Evolutionary conservation across 1,140 invertebrate genomes (phyloP).

Genomic region (Leptinotarsa lineolata): DNA sequence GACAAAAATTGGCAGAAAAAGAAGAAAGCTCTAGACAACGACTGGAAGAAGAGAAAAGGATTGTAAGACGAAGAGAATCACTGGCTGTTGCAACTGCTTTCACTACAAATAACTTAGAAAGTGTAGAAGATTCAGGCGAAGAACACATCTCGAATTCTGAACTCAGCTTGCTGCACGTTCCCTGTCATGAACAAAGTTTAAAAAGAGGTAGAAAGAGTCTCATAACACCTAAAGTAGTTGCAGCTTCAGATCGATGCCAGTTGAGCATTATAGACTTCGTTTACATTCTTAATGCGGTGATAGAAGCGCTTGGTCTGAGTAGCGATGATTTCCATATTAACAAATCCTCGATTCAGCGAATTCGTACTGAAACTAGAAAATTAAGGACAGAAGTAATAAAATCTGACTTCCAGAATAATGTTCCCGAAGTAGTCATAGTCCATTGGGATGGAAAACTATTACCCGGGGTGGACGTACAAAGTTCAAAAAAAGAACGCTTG

Average conservation of each 20-base stretch:
- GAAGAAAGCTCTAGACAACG: background rate
- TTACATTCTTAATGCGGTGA: slow-evolving; percentile 24
- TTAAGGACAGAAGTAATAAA: too few relatives aligned
- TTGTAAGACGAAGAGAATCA: too few relatives aligned
- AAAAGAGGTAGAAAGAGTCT: slow-evolving; percentile 26
- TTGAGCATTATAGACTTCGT: slow-evolving; percentile 35
- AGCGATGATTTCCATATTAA: background rate
- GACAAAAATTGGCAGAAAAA: slow-evolving; percentile 21
- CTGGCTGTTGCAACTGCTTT: too few relatives aligned
- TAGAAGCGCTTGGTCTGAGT: too few relatives aligned
- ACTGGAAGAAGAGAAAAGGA: too few relatives aligned
- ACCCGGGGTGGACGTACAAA: background rate
- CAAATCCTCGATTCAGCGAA: slow-evolving; percentile 27
- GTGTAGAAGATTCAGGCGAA: background rate
- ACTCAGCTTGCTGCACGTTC: background rate
- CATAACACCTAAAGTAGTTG: too few relatives aligned
- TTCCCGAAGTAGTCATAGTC: too few relatives aligned
- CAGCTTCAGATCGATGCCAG: too few relatives aligned
- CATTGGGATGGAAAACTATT: too few relatives aligned
- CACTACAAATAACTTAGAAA: too few relatives aligned
- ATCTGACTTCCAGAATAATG: too few relatives aligned
- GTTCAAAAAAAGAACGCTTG: too few relatives aligned
- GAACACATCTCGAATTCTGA: background rate
- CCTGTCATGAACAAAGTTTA: slow-evolving; percentile 20
- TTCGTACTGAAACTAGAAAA: slow-evolving; percentile 11